Percentiles rank a stretch among this genome's conserved stretches.
phyloP scores from a whole-genome alignment of 2,797 vertebrate genomes.

The Pseudochirops cupreus region DNA sequence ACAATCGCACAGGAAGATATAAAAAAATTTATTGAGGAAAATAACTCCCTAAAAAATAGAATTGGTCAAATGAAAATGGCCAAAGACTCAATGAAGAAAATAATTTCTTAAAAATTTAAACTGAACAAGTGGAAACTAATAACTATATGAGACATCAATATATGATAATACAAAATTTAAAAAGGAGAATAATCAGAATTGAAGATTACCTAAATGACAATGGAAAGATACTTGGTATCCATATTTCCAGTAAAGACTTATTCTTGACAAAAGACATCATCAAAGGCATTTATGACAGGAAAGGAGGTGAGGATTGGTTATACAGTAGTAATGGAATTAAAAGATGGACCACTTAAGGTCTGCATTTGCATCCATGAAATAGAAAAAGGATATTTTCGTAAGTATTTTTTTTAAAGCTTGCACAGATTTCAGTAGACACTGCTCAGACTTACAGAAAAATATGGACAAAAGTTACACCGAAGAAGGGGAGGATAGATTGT shows the following conservation, averaged over 20 bases:
- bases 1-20: too few relatives aligned
- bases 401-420: background rate
- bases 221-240: background rate
- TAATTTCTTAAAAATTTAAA: too few relatives aligned
- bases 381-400: background rate
- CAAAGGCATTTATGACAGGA: background rate
- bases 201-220: background rate
- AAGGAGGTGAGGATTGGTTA: background rate
- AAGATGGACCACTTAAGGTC: background rate
- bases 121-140: too few relatives aligned
- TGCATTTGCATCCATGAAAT: background rate
- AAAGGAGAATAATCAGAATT: background rate
- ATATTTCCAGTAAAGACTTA: background rate
- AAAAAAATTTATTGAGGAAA: too few relatives aligned
- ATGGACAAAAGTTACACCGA: background rate
- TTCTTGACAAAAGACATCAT: background rate
- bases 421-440: background rate
- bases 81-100: too few relatives aligned
- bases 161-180: too few relatives aligned
- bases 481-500: background rate
- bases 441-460: background rate
- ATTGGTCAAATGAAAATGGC: too few relatives aligned
- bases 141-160: too few relatives aligned
- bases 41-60: too few relatives aligned
- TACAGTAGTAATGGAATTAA: background rate